These are phyloP conservation scores for Drosophila subpulchrella DNA, from an alignment of 1,140 invertebrate genomes.

Conservation along the genomic window DNA sequence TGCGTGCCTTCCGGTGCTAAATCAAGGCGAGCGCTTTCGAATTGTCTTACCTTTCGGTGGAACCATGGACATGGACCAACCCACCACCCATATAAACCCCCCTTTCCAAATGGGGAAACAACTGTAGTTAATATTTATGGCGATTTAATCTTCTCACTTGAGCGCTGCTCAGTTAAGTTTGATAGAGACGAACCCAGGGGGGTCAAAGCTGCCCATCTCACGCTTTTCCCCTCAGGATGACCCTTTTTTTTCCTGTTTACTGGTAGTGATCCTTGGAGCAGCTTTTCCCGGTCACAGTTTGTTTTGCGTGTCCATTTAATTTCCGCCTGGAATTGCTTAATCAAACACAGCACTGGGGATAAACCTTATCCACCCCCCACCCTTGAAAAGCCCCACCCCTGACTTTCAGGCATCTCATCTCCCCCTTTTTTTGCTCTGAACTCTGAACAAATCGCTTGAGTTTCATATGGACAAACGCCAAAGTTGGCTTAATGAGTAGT, in stretches of 20 bases:
- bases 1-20: constrained; percentile 81
- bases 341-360: constrained; percentile 68
- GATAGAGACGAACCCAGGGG: constrained; percentile 57
- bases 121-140: constrained; percentile 83
- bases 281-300: constrained; percentile 50
- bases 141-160: constrained; percentile 83
- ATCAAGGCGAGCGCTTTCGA: constrained; percentile 78
- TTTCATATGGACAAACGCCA: constrained; percentile 30
- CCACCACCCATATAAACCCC: constrained; percentile 4
- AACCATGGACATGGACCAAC: constrained; percentile 8
- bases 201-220: constrained; percentile 16
- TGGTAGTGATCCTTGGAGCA: constrained; percentile 21
- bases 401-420: background rate
- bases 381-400: background rate
- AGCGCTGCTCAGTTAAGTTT: constrained; percentile 80
- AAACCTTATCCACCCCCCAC: constrained; percentile 3
- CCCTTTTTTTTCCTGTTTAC: constrained; percentile 50
- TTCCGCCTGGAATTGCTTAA: constrained; percentile 81
- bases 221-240: constrained; percentile 24
- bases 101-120: constrained; percentile 45
- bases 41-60: constrained; percentile 72
- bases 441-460: constrained; percentile 51
- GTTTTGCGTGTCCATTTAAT: constrained; percentile 83
- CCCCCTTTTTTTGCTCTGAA: constrained; percentile 1
- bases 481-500: constrained; percentile 76